These are phyloP conservation scores for Morpho achilles DNA, from an alignment of 2,888 invertebrate genomes.

Conservation along the genomic window DNA sequence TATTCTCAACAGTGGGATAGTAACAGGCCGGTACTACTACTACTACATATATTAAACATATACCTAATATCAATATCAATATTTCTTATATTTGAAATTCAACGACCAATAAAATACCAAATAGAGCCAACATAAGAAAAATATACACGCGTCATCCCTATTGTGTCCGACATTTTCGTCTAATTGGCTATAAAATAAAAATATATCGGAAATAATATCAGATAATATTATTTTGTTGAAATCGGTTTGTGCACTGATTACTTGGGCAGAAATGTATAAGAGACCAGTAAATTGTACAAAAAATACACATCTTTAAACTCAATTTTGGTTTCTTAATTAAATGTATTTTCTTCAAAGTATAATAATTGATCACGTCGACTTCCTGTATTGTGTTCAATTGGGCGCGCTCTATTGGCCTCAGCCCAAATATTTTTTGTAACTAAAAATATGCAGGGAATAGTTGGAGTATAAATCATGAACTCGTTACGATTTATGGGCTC, in stretches of 20 bases:
- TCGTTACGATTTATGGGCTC: constrained; percentile 73
- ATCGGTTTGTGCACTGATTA: no score
- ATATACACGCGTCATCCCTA: not conserved
- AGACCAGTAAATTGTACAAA: not conserved
- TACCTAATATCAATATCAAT: no score
- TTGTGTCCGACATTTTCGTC: constrained; percentile 29
- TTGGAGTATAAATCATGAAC: constrained; percentile 69
- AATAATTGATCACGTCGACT: constrained; percentile 11
- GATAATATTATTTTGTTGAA: no score
- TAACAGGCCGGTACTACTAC: no score
- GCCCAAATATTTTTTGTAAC: constrained; percentile 50
- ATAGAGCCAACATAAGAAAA: constrained; percentile 16
- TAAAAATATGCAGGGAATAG: constrained; percentile 40
- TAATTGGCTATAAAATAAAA: constrained; percentile 55
- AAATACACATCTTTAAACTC: not conserved
- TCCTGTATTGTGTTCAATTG: constrained; percentile 33
- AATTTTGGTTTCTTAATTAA: not conserved
- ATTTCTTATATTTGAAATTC: no score
- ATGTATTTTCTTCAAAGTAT: not conserved
- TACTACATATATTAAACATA: no score
- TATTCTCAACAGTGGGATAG: no score
- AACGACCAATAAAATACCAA: constrained; percentile 16
- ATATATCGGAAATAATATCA: constrained; percentile 31
- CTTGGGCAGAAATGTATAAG: not conserved
- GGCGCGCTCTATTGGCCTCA: constrained; percentile 28